phyloP scores from a whole-genome alignment of 2,888 invertebrate genomes.

The Saturnia pavonia region DNA sequence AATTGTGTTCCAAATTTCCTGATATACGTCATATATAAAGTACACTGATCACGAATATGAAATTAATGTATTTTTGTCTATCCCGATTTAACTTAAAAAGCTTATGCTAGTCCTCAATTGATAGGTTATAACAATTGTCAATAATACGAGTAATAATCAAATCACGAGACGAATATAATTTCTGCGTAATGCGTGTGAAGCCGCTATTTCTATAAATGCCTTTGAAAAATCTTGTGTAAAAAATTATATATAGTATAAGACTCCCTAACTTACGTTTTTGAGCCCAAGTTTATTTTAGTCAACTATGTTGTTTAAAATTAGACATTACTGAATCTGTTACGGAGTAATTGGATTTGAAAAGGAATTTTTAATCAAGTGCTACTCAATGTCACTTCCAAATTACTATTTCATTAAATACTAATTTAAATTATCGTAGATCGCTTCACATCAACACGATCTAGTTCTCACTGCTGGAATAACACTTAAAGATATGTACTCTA shows the following conservation, averaged over 20 bases:
- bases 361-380: not conserved
- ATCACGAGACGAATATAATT: no score
- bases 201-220: no score
- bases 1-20: no score
- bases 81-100: no score
- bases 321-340: not conserved
- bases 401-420: not conserved
- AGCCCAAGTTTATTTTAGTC: not conserved
- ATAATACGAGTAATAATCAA: no score
- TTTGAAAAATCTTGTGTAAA: not conserved
- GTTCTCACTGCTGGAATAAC: not conserved
- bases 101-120: no score
- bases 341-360: not conserved
- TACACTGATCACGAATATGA: no score
- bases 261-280: not conserved
- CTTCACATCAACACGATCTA: not conserved
- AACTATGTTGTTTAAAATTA: not conserved
- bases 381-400: not conserved
- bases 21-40: no score
- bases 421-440: not conserved
- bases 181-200: no score
- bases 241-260: not conserved
- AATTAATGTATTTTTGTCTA: no score
- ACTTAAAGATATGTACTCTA: not conserved
- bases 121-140: no score